These are phyloP conservation scores for Sisyra terminalis DNA, from an alignment of 2,888 invertebrate genomes.

Conservation along the genomic window DNA sequence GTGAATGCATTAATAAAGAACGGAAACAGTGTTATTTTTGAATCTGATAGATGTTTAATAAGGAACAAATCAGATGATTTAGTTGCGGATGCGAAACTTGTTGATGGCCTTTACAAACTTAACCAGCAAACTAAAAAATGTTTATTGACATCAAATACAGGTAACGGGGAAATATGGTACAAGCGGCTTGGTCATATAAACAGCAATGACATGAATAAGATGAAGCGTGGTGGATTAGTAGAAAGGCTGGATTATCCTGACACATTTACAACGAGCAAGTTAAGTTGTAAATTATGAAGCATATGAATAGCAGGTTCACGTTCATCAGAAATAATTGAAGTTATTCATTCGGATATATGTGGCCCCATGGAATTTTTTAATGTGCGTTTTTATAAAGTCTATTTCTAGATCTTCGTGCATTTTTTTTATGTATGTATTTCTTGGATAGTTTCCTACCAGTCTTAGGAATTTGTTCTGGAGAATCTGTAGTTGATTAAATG, in stretches of 20 bases:
- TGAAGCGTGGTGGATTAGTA: neutral
- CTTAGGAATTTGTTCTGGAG: too few relatives aligned
- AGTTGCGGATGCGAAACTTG: neutral
- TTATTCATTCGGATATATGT: constrained; percentile 12
- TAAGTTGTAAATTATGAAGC: constrained; percentile 16
- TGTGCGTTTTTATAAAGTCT: too few relatives aligned
- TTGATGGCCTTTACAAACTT: constrained; percentile 14
- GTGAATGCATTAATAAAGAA: constrained; percentile 15
- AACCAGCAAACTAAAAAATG: neutral
- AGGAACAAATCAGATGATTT: constrained; percentile 19
- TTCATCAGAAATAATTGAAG: constrained; percentile 13
- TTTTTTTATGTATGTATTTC: too few relatives aligned
- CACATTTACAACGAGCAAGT: constrained; percentile 10
- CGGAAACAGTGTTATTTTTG: constrained; percentile 11
- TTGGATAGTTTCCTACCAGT: too few relatives aligned
- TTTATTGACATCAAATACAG: neutral
- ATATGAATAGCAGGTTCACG: constrained; percentile 17
- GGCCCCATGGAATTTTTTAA: constrained; percentile 15
- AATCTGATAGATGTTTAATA: neutral
- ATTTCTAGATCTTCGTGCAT: too few relatives aligned
- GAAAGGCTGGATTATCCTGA: constrained; percentile 8
- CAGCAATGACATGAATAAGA: constrained; percentile 5
- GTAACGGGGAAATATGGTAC: neutral
- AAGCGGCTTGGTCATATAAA: constrained; percentile 2
- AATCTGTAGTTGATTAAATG: too few relatives aligned